Percentiles rank a stretch among this genome's conserved stretches.
These are phyloP conservation scores for Microctenopoma lineatum DNA, from an alignment of 2,797 vertebrate genomes.

Conservation along the genomic window DNA sequence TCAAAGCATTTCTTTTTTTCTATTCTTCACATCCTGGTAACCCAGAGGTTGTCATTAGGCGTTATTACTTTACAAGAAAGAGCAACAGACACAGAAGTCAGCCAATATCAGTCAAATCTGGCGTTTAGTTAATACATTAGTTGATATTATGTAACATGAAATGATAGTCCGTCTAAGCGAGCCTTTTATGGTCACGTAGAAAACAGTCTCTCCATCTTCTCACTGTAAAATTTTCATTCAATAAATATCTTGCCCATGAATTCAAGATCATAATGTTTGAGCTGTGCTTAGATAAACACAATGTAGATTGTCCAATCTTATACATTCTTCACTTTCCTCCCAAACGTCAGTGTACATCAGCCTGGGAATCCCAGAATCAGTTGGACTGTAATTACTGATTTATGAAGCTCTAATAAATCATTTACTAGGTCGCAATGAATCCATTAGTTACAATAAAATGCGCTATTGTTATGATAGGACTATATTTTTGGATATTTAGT, in stretches of 20 bases:
- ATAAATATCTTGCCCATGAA: no score
- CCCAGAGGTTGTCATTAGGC: neutral
- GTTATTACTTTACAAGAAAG: neutral
- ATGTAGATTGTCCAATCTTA: no score
- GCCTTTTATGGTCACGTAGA: neutral
- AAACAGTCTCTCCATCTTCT: neutral
- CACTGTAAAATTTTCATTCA: neutral
- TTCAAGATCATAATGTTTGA: no score
- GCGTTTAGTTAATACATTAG: neutral
- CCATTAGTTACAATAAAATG: slow-evolving; percentile 14
- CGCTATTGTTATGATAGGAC: neutral
- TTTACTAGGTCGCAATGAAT: slow-evolving; percentile 7
- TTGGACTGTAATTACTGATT: neutral
- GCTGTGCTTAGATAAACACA: neutral
- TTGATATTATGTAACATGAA: neutral
- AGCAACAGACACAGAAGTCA: neutral
- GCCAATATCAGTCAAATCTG: neutral
- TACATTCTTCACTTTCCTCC: no score
- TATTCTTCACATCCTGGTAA: neutral
- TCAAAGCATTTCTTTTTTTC: no score
- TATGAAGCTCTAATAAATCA: slow-evolving; percentile 13
- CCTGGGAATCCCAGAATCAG: neutral
- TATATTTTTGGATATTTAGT: slow-evolving; percentile 2
- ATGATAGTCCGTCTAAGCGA: no score
- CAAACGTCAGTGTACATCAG: neutral